A percentile compares a stretch with the other conserved stretches of the same genome.
phyloP scores from a whole-genome alignment of 2,888 invertebrate species.

The Hermaeophaga mercurialis region DNA sequence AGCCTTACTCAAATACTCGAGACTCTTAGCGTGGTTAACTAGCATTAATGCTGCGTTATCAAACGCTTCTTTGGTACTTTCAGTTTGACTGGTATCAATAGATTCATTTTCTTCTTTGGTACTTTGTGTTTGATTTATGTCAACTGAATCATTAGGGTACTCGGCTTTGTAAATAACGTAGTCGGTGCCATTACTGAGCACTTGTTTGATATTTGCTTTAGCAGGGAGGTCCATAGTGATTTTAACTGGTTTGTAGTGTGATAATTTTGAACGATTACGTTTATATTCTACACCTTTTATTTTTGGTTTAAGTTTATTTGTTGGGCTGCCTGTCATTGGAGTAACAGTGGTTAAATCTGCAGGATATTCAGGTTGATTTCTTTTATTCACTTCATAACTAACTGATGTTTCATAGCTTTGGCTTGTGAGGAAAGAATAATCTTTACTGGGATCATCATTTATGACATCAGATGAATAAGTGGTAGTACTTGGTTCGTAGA shows the following conservation, averaged over 20 bases:
- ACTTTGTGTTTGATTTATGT: not conserved
- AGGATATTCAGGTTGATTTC: constrained; percentile 31
- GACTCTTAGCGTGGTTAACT: constrained; percentile 55
- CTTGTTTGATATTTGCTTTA: constrained; percentile 10
- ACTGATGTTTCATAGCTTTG: constrained; percentile 33
- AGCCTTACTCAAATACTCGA: constrained; percentile 46
- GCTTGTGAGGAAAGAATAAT: constrained; percentile 32
- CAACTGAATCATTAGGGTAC: constrained; percentile 24
- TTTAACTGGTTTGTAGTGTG: not conserved
- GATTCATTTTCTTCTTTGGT: constrained; percentile 30
- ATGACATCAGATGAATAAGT: constrained; percentile 17
- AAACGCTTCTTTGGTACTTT: constrained; percentile 40
- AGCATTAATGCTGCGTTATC: constrained; percentile 53
- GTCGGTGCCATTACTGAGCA: constrained; percentile 28
- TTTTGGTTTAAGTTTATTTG: constrained; percentile 9
- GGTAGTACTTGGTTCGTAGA: constrained; percentile 45
- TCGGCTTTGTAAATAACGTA: constrained; percentile 44
- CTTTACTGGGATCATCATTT: constrained; percentile 23
- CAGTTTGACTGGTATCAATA: not conserved
- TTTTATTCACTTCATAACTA: constrained; percentile 60
- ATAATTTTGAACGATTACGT: constrained; percentile 2
- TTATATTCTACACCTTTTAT: constrained; percentile 6
- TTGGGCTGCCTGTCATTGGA: not conserved
- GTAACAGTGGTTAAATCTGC: constrained; percentile 5
- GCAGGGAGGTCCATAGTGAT: constrained; percentile 2